phyloP scores from a whole-genome alignment of 2,888 invertebrate genomes.

The Drosophila maculinotata region DNA sequence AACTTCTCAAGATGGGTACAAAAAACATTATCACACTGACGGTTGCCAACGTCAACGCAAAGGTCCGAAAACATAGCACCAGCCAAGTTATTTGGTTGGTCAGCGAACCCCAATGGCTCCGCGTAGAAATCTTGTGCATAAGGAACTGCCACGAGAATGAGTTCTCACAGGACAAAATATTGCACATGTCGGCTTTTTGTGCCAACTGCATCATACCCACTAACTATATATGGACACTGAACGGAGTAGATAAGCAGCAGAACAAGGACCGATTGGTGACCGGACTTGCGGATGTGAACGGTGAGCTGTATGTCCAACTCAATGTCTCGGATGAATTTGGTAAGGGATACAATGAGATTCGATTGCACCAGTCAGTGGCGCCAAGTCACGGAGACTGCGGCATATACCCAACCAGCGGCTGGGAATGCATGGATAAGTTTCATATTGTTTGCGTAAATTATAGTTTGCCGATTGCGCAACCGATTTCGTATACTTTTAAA shows the following conservation, averaged over 20 bases:
- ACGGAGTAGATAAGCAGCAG: not conserved
- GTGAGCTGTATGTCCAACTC: not conserved
- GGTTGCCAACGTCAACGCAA: constrained; percentile 3
- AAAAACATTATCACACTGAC: constrained; percentile 13
- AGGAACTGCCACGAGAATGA: constrained; percentile 20
- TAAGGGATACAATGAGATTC: not conserved
- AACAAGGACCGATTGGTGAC: constrained; percentile 16
- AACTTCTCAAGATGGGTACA: not conserved
- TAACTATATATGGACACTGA: constrained; percentile 28
- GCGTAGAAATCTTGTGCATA: constrained; percentile 34
- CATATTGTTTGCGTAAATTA: constrained; percentile 5
- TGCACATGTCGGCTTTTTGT: constrained; percentile 36
- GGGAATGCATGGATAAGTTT: constrained; percentile 25
- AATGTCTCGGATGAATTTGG: not conserved
- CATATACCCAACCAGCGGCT: constrained; percentile 1
- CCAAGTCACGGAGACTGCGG: constrained; percentile 10
- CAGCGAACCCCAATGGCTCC: not conserved
- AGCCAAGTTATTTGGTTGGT: constrained; percentile 16
- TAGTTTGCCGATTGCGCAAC: not conserved
- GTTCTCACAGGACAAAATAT: not conserved
- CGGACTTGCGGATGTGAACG: not conserved
- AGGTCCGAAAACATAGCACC: not conserved
- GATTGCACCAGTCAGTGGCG: not conserved
- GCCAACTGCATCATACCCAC: constrained; percentile 12
- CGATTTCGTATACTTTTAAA: constrained; percentile 17